phyloP scores from a whole-genome alignment of 2,113 vertebrate species.

The Phaetusa simplex region DNA sequence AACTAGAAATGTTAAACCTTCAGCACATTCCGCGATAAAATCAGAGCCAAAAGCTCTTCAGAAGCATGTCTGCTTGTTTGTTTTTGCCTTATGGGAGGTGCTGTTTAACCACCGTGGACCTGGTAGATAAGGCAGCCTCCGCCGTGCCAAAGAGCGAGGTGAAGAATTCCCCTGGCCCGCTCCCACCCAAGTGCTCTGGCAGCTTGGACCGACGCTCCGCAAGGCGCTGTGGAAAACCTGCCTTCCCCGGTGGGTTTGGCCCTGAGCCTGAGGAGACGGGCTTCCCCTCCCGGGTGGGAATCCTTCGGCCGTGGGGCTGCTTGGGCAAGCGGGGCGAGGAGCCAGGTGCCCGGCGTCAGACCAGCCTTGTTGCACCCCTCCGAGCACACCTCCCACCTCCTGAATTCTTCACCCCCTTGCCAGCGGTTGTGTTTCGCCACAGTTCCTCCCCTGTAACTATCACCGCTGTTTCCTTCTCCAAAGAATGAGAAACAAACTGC shows the following conservation, averaged over 20 bases:
- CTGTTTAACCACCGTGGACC: background rate
- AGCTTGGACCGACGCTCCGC: background rate
- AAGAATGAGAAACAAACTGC: background rate
- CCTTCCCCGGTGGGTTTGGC: background rate
- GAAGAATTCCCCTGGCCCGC: background rate
- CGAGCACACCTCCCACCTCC: rapidly evolving
- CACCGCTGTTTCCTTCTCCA: background rate
- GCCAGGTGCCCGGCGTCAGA: background rate
- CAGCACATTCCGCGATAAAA: rapidly evolving
- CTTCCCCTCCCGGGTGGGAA: background rate
- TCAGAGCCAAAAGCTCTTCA: background rate
- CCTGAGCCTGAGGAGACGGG: rapidly evolving
- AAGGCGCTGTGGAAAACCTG: rapidly evolving
- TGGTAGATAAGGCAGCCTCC: background rate
- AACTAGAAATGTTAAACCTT: background rate
- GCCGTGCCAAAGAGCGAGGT: background rate
- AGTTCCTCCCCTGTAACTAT: background rate
- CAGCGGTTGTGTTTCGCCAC: background rate
- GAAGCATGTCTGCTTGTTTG: background rate
- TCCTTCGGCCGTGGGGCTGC: rapidly evolving
- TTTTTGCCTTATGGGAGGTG: background rate
- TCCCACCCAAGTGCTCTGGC: background rate
- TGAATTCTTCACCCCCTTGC: background rate
- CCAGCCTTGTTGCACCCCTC: background rate
- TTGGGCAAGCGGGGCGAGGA: background rate